Percentiles rank a stretch among this genome's conserved stretches.
Conservation (phyloP, 2,797 vertebrate species). For the Cynopterus sphinx region DNA sequence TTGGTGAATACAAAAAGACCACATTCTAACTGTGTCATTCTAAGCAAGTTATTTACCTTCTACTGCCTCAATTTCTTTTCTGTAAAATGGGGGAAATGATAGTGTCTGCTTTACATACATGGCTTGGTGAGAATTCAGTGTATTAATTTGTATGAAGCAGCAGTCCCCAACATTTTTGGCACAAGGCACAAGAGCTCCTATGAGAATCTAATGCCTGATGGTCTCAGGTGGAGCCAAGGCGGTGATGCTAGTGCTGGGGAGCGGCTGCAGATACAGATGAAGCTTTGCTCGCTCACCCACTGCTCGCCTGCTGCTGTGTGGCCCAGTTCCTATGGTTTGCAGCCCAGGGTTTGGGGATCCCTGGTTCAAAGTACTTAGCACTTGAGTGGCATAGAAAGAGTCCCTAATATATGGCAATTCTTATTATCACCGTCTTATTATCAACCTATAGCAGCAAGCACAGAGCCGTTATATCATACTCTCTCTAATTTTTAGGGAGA, state of each 20-base stretch:
- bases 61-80: neutral
- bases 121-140: neutral
- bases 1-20: neutral
- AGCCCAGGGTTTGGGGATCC: too few species aligned
- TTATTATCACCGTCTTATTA: neutral
- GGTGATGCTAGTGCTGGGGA: too few species aligned
- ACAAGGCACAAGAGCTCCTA: too few species aligned
- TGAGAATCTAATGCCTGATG: too few species aligned
- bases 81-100: neutral
- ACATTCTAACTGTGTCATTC: neutral
- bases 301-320: too few species aligned
- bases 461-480: neutral
- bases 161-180: too few species aligned
- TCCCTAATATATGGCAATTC: neutral
- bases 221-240: too few species aligned
- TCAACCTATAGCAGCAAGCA: neutral
- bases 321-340: too few species aligned
- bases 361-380: neutral
- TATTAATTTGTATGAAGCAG: neutral
- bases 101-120: neutral
- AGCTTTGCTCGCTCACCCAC: too few species aligned
- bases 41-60: neutral
- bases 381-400: neutral
- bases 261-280: too few species aligned
- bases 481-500: neutral